A percentile compares a stretch with the other conserved stretches of the same genome.
These are phyloP conservation scores for Helleia helle DNA, from an alignment of 2,888 invertebrate genomes.

Conservation along the genomic window DNA sequence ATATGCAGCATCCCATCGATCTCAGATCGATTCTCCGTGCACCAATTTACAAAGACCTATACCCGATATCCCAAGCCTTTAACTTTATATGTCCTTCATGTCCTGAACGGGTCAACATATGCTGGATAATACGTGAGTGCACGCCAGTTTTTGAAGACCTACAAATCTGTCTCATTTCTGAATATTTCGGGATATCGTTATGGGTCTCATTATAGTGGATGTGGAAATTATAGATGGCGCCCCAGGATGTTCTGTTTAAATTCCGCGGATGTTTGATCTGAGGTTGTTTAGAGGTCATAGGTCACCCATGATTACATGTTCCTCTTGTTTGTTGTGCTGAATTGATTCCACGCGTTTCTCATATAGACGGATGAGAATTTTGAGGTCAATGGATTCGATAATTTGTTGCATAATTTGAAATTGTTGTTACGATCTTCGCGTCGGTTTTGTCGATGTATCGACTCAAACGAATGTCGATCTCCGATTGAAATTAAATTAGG, in stretches of 20 bases:
- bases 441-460: too few relatives aligned
- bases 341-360: constrained; percentile 6
- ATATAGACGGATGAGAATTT: too few relatives aligned
- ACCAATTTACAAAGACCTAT: constrained; percentile 31
- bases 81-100: not conserved
- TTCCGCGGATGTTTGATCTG: constrained; percentile 56
- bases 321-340: constrained; percentile 9
- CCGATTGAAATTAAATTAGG: too few relatives aligned
- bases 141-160: constrained; percentile 13
- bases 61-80: not conserved
- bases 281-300: constrained; percentile 61
- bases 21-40: constrained; percentile 52
- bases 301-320: constrained; percentile 61
- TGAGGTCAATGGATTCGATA: constrained; percentile 18
- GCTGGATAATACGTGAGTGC: constrained; percentile 8
- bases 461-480: too few relatives aligned
- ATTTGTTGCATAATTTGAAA: too few relatives aligned
- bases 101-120: constrained; percentile 10
- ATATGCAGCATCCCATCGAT: constrained; percentile 57
- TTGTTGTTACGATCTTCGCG: too few relatives aligned
- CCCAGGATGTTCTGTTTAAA: constrained; percentile 68
- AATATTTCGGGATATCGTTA: not conserved
- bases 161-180: constrained; percentile 15
- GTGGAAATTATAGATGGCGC: constrained; percentile 73
- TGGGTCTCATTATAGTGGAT: constrained; percentile 38